Evolutionary conservation across 1,140 invertebrate species (phyloP).

Genomic region (Lepidostoma basale): DNA sequence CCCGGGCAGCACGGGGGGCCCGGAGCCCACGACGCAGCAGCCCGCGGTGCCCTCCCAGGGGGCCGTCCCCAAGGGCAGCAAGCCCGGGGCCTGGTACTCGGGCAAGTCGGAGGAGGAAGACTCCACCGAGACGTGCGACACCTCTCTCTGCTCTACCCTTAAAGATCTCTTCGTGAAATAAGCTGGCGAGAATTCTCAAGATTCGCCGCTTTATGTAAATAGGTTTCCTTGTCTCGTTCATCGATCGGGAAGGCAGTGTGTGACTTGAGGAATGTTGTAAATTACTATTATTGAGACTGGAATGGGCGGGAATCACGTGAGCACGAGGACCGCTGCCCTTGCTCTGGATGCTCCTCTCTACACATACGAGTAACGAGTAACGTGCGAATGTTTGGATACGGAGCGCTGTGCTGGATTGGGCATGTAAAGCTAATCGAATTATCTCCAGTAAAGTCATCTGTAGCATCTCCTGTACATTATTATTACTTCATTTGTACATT

Average conservation of each 20-base stretch:
- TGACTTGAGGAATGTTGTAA: background rate
- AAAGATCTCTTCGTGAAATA: slow-evolving; percentile 85
- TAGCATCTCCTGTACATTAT: too few relatives aligned
- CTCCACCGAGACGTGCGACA: slow-evolving; percentile 71
- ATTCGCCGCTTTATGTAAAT: slow-evolving; percentile 8
- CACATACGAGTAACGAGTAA: too few relatives aligned
- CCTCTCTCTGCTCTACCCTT: slow-evolving; percentile 76
- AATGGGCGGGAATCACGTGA: too few relatives aligned
- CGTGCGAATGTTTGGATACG: too few relatives aligned
- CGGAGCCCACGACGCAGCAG: slow-evolving; percentile 49
- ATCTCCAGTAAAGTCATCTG: too few relatives aligned
- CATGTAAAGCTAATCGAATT: too few relatives aligned
- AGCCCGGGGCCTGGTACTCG: slow-evolving; percentile 58
- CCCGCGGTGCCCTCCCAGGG: slow-evolving; percentile 44
- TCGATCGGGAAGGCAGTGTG: background rate
- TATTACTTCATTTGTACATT: too few relatives aligned
- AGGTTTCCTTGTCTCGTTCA: background rate
- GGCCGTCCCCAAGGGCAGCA: slow-evolving; percentile 49
- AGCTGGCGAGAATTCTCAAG: slow-evolving; percentile 38
- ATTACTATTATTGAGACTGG: slow-evolving; percentile 37
- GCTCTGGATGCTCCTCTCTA: too few relatives aligned
- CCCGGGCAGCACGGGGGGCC: slow-evolving; percentile 49
- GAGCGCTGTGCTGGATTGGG: too few relatives aligned
- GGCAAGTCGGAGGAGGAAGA: slow-evolving; percentile 67
- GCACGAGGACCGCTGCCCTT: too few relatives aligned